These are phyloP conservation scores for Ptilorrhoa leucosticta DNA, from an alignment of 2,113 vertebrate genomes.

Conservation along the genomic window DNA sequence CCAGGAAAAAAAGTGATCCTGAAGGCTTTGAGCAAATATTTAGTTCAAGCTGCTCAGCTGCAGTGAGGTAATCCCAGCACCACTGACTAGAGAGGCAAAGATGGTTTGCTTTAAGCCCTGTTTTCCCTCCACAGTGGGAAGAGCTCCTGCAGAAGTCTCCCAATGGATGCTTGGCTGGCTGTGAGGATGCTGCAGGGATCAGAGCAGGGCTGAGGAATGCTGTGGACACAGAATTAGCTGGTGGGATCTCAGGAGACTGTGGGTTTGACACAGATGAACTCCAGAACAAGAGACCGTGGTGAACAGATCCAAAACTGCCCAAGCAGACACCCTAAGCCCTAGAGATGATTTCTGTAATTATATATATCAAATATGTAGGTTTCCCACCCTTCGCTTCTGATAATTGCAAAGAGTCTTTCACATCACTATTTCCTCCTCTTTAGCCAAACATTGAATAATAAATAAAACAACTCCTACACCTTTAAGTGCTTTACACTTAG, in stretches of 20 bases:
- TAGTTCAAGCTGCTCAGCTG: background rate
- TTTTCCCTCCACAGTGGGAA: background rate
- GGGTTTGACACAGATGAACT: background rate
- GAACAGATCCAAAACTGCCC: background rate
- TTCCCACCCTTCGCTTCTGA: background rate
- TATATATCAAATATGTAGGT: background rate
- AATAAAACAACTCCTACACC: background rate
- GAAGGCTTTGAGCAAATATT: background rate
- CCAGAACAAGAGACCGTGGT: background rate
- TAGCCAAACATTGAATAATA: background rate
- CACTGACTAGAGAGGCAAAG: background rate
- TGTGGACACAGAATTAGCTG: background rate
- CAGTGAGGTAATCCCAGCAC: background rate
- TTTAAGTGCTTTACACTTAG: background rate
- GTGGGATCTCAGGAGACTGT: background rate
- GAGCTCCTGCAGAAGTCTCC: background rate
- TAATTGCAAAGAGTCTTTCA: background rate
- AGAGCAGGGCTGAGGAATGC: background rate
- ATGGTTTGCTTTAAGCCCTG: background rate
- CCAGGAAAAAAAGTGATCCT: background rate
- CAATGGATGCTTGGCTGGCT: background rate
- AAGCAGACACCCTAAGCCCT: background rate
- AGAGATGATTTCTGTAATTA: background rate
- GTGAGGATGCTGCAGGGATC: background rate
- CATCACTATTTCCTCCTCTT: background rate